A percentile compares a stretch with the other conserved stretches of the same genome.
phyloP scores from a whole-genome alignment of 2,888 invertebrate genomes.

The Trichopria drosophilae region DNA sequence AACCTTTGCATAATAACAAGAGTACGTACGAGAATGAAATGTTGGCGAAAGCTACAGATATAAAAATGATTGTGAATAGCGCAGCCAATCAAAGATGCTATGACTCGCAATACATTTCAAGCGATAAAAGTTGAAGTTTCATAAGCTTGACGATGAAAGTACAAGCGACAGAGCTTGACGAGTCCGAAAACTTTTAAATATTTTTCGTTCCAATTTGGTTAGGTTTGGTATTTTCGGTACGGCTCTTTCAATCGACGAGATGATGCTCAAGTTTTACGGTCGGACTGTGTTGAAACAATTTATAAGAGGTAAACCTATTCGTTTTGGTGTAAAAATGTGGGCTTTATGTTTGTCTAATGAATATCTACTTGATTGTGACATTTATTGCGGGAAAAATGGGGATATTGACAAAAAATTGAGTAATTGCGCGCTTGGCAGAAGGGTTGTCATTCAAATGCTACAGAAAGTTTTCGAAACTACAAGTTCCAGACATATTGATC shows the following conservation, averaged over 20 bases:
- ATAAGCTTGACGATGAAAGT: conserved; percentile 10
- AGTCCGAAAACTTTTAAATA: conserved; percentile 1
- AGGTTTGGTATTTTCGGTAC: conserved; percentile 11
- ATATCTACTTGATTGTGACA: conserved; percentile 8
- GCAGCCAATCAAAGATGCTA: background rate
- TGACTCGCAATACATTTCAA: conserved; percentile 1
- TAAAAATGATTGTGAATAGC: background rate
- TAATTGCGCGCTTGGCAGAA: no score
- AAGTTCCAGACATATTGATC: background rate
- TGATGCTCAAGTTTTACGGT: conserved; percentile 10
- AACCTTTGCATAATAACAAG: background rate
- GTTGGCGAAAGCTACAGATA: background rate
- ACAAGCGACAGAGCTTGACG: conserved; percentile 6
- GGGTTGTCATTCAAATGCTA: conserved; percentile 9
- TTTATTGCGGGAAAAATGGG: conserved; percentile 24
- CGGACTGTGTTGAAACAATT: conserved; percentile 11
- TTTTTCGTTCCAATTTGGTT: conserved; percentile 9
- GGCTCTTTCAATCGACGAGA: conserved; percentile 13
- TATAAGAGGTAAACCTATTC: conserved; percentile 8
- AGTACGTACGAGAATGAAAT: background rate
- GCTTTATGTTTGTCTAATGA: conserved; percentile 9
- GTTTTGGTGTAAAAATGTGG: conserved; percentile 12
- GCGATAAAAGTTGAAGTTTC: conserved; percentile 5
- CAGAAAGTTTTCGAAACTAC: background rate
- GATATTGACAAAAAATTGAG: no score